Evolutionary conservation across 2,113 vertebrate genomes (phyloP).

Genomic region (Himantopus leucocephalus): DNA sequence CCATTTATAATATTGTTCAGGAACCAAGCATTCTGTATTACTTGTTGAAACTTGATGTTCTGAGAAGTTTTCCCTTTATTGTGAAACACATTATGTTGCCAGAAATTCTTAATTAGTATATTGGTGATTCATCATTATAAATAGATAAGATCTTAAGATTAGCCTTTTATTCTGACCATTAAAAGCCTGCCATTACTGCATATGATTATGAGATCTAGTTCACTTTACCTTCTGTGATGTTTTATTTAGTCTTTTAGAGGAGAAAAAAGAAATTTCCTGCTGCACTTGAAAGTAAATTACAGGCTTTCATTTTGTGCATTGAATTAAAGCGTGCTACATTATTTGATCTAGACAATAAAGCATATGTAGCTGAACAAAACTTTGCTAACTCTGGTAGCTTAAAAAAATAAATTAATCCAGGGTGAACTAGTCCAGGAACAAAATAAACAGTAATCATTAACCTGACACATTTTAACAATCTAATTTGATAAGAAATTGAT

Average conservation of each 20-base stretch:
- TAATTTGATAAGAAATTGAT: constrained; percentile 58
- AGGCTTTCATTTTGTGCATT: constrained; percentile 51
- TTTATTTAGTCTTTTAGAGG: constrained; percentile 52
- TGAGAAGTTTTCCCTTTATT: neutral
- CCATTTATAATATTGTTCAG: neutral
- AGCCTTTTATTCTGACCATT: constrained; percentile 22
- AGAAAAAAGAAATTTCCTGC: constrained; percentile 43
- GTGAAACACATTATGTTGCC: neutral
- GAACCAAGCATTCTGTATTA: neutral
- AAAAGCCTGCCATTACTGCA: constrained; percentile 7
- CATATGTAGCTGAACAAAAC: constrained; percentile 44
- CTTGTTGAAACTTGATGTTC: neutral
- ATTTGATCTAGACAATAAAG: constrained; percentile 42
- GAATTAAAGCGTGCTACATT: constrained; percentile 55
- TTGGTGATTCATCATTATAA: constrained; percentile 24
- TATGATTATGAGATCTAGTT: constrained; percentile 35
- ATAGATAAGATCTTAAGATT: constrained; percentile 14
- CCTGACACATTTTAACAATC: constrained; percentile 27
- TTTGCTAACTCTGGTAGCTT: constrained; percentile 25
- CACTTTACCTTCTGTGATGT: constrained; percentile 16
- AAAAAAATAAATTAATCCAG: constrained; percentile 45
- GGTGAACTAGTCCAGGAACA: constrained; percentile 28
- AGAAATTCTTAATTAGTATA: constrained; percentile 25
- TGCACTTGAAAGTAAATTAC: constrained; percentile 61
- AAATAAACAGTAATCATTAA: constrained; percentile 32